Evolutionary conservation across 2,797 vertebrate genomes (phyloP).

Genomic region (Rallus crepitans): DNA sequence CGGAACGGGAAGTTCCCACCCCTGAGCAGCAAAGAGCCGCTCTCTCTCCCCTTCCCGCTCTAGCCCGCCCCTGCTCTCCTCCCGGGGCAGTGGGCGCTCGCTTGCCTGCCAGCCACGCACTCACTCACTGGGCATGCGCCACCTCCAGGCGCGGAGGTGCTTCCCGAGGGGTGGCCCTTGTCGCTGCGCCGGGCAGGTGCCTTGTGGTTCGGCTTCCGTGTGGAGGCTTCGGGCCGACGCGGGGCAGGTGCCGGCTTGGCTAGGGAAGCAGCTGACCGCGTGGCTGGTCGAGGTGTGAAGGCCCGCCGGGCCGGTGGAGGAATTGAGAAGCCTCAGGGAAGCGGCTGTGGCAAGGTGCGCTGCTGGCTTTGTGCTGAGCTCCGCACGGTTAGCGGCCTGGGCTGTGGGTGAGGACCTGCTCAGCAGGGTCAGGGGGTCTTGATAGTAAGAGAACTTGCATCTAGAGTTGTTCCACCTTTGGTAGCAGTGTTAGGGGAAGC

Average conservation of each 20-base stretch:
- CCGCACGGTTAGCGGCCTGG: fast-evolving
- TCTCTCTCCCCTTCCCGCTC: no score
- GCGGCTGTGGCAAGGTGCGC: fast-evolving
- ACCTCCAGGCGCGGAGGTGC: fast-evolving
- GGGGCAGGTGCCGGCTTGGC: not conserved
- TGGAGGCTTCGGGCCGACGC: not conserved
- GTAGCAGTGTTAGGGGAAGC: fast-evolving
- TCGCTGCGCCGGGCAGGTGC: no score
- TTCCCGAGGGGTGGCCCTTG: fast-evolving
- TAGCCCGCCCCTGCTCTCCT: no score
- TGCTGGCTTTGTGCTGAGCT: not conserved
- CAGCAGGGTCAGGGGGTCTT: fast-evolving
- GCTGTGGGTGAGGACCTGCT: fast-evolving
- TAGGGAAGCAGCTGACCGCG: not conserved
- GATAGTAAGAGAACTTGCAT: fast-evolving
- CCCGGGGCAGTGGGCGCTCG: no score
- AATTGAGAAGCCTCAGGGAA: no score
- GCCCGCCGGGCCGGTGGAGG: fast-evolving
- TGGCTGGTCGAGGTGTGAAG: not conserved
- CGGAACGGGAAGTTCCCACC: not conserved
- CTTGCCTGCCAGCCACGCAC: fast-evolving
- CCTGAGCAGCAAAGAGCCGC: fast-evolving
- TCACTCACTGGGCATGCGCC: not conserved
- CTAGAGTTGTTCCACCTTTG: no score
- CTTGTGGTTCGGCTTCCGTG: fast-evolving